These are phyloP conservation scores for Rhodinocichla rosea DNA, from an alignment of 2,113 vertebrate genomes.

Conservation along the genomic window DNA sequence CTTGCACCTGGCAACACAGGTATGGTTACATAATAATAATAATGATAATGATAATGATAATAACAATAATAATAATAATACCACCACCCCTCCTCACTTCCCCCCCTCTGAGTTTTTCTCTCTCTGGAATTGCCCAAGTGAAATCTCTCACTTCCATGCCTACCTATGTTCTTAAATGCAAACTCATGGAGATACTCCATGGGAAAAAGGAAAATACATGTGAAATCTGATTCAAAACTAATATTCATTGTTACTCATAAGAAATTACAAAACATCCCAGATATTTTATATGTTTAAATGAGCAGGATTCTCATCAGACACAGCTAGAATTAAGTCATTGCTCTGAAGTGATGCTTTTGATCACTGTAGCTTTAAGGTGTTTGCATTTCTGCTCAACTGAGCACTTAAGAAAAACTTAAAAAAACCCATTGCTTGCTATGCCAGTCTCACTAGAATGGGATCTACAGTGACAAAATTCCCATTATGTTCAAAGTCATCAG, in stretches of 20 bases:
- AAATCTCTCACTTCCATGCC: background rate
- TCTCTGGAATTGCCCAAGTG: background rate
- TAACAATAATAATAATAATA: no score
- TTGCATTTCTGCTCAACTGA: background rate
- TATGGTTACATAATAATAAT: background rate
- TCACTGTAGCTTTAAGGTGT: background rate
- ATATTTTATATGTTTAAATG: background rate
- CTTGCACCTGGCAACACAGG: background rate
- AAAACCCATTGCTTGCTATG: background rate
- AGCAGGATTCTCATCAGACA: background rate
- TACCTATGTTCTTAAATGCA: background rate
- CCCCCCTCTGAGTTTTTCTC: fast-evolving
- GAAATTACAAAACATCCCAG: background rate
- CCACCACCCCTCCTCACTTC: no score
- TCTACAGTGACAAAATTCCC: background rate
- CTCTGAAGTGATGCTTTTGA: background rate
- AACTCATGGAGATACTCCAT: background rate
- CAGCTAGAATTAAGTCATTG: background rate
- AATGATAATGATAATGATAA: no score
- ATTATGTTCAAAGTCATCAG: background rate
- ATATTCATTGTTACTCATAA: background rate
- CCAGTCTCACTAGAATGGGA: background rate
- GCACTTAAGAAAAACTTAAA: background rate
- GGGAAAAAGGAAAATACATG: background rate
- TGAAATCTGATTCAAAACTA: background rate